Percentiles rank a stretch among this genome's conserved stretches.
phyloP scores from a whole-genome alignment of 2,888 invertebrate species.

The Euplagia quadripunctaria region DNA sequence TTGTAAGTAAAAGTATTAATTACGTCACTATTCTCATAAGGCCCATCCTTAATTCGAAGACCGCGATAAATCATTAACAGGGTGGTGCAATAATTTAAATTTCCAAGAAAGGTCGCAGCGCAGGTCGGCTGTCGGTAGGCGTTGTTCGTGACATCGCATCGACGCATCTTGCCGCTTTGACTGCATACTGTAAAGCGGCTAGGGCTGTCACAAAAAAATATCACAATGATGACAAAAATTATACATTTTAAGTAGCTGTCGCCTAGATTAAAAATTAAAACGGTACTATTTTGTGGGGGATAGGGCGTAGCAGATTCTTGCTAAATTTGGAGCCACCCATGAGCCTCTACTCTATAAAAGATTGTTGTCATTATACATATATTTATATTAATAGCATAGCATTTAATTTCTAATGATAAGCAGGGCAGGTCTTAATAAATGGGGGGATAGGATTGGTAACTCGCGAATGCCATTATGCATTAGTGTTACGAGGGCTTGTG shows the following conservation, averaged over 20 bases:
- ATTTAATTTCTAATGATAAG: too few species aligned
- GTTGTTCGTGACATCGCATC: constrained; percentile 43
- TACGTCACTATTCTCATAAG: constrained; percentile 25
- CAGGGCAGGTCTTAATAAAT: too few species aligned
- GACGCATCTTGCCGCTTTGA: constrained; percentile 41
- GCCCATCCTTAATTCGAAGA: constrained; percentile 24
- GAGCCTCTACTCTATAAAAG: too few species aligned
- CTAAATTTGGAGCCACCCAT: too few species aligned
- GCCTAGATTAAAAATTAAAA: neutral
- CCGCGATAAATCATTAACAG: constrained; percentile 48
- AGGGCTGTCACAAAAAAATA: constrained; percentile 35
- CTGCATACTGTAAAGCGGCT: constrained; percentile 23
- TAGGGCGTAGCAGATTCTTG: too few species aligned
- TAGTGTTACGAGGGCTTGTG: too few species aligned
- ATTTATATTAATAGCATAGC: too few species aligned
- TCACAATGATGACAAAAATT: neutral
- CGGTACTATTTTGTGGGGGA: too few species aligned
- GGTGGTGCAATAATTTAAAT: constrained; percentile 48
- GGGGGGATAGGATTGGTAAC: too few species aligned
- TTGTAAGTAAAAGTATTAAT: constrained; percentile 12
- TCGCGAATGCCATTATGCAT: too few species aligned
- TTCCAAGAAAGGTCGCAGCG: constrained; percentile 50
- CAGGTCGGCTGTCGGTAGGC: constrained; percentile 42
- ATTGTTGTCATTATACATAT: too few species aligned
- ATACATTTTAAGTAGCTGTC: neutral